These are phyloP conservation scores for Bombus soroeensis DNA, from an alignment of 1,140 invertebrate species.

Conservation along the genomic window DNA sequence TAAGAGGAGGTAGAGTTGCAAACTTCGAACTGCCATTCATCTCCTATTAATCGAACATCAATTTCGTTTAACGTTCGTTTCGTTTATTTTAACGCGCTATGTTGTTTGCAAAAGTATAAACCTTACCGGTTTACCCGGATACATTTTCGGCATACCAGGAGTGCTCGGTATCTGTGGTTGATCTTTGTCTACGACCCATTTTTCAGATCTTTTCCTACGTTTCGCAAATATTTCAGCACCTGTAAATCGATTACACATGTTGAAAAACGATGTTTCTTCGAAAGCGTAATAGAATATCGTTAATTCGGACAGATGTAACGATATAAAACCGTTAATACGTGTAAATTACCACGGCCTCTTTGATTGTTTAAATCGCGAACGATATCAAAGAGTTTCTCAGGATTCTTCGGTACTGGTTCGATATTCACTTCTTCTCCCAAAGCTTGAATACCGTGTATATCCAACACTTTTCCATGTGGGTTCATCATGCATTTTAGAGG, in stretches of 20 bases:
- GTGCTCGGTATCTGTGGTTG: slow-evolving; percentile 72
- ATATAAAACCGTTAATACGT: not conserved
- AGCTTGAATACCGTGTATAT: slow-evolving; percentile 86
- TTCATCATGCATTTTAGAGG: slow-evolving; percentile 91
- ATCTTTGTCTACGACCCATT: slow-evolving; percentile 93
- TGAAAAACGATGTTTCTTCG: not conserved
- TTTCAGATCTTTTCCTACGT: slow-evolving; percentile 91
- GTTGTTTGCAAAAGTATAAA: not conserved
- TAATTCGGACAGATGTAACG: not conserved
- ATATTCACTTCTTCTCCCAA: slow-evolving; percentile 88
- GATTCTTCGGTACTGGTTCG: slow-evolving; percentile 80
- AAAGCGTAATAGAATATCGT: not conserved
- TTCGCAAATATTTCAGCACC: slow-evolving; percentile 94
- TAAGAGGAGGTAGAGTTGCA: slow-evolving; percentile 48
- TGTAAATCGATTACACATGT: slow-evolving; percentile 68
- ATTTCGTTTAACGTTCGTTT: not conserved
- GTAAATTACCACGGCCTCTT: slow-evolving; percentile 87
- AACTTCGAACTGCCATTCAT: slow-evolving; percentile 70
- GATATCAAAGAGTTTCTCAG: slow-evolving; percentile 86
- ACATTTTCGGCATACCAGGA: slow-evolving; percentile 64
- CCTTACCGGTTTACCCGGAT: slow-evolving; percentile 70
- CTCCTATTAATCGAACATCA: slow-evolving; percentile 56
- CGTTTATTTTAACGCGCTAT: not conserved
- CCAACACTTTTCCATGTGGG: slow-evolving; percentile 89
- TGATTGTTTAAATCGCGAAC: slow-evolving; percentile 91